phyloP scores from a whole-genome alignment of 2,797 vertebrate species.

The Vultur gryphus region DNA sequence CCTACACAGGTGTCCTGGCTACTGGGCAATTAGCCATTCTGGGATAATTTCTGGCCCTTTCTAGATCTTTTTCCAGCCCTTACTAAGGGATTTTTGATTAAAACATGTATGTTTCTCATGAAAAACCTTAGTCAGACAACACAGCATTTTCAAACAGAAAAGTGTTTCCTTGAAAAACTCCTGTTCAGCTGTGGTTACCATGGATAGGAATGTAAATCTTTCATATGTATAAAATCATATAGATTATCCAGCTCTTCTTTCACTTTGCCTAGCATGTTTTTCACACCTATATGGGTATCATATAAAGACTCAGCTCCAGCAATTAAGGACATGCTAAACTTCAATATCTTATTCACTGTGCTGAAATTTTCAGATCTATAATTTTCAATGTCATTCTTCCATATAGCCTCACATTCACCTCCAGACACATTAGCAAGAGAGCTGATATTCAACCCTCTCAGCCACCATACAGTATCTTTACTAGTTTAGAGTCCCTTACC shows the following conservation, averaged over 20 bases:
- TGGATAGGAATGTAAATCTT: constrained; percentile 32
- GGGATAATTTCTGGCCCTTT: background rate
- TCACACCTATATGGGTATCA: background rate
- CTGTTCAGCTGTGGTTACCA: constrained; percentile 21
- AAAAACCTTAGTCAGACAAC: background rate
- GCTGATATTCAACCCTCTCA: background rate
- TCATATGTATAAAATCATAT: background rate
- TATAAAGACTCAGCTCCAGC: background rate
- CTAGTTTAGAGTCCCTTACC: background rate
- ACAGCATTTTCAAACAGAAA: background rate
- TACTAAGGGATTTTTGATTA: background rate
- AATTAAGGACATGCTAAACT: background rate
- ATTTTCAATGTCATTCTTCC: background rate
- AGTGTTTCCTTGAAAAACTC: background rate
- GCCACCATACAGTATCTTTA: background rate
- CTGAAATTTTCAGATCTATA: background rate
- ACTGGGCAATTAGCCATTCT: background rate
- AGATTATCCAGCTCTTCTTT: background rate
- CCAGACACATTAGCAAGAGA: background rate
- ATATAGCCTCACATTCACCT: background rate
- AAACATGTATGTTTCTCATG: background rate
- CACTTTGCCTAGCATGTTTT: background rate
- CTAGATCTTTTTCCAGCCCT: background rate
- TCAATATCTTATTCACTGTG: background rate
- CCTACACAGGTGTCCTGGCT: background rate